These are phyloP conservation scores for Xanthorhoe designata DNA, from an alignment of 2,888 invertebrate genomes.

Conservation along the genomic window DNA sequence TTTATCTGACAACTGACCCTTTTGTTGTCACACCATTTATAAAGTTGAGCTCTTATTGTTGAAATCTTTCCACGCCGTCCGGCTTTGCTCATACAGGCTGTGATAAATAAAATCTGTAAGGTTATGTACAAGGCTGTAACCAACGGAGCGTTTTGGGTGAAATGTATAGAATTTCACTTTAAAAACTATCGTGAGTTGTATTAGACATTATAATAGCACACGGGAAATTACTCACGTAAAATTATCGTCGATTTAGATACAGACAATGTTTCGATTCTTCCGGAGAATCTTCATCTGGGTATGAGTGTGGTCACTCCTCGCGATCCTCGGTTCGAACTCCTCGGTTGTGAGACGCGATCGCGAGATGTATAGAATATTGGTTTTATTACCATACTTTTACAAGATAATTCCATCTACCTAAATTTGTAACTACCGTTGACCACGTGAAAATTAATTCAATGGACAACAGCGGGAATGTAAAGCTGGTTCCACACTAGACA, in stretches of 20 bases:
- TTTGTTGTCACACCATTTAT: slow-evolving; percentile 51
- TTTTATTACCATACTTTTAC: no score
- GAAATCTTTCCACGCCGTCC: slow-evolving; percentile 44
- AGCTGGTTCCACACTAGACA: slow-evolving; percentile 12
- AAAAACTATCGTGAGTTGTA: no score
- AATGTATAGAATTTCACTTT: not conserved
- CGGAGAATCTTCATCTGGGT: no score
- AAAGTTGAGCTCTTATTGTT: slow-evolving; percentile 46
- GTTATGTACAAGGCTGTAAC: not conserved
- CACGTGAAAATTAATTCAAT: not conserved
- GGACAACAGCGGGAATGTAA: slow-evolving; percentile 15
- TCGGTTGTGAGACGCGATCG: no score
- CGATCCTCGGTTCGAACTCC: no score
- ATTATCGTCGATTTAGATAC: no score
- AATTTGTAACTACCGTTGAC: not conserved
- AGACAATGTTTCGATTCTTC: no score
- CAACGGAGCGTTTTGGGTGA: not conserved
- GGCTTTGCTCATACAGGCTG: slow-evolving; percentile 33
- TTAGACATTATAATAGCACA: no score
- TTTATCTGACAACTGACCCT: slow-evolving; percentile 51
- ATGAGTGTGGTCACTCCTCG: no score
- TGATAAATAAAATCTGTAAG: slow-evolving; percentile 30
- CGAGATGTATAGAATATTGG: no score
- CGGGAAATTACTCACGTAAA: no score
- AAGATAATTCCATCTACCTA: not conserved